Percentiles rank a stretch among this genome's conserved stretches.
phyloP scores from a whole-genome alignment of 2,113 vertebrate species.

The Myotis yumanensis region DNA sequence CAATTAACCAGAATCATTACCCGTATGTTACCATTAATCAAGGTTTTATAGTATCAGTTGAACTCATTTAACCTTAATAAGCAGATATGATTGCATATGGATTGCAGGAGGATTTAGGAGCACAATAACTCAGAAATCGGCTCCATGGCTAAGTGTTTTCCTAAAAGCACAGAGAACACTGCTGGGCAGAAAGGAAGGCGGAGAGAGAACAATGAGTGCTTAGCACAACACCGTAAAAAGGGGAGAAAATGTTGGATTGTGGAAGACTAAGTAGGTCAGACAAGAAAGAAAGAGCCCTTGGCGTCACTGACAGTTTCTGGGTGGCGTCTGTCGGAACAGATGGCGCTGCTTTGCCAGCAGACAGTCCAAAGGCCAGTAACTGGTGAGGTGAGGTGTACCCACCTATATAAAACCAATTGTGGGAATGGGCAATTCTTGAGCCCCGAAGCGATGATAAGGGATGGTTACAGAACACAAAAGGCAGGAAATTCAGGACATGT shows the following conservation, averaged over 20 bases:
- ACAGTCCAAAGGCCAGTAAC: slow-evolving; percentile 38
- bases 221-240: background rate
- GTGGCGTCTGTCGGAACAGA: slow-evolving; percentile 71
- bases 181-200: background rate
- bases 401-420: slow-evolving; percentile 15
- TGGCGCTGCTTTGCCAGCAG: slow-evolving; percentile 52
- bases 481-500: background rate
- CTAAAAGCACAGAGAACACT: background rate
- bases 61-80: slow-evolving; percentile 75
- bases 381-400: background rate
- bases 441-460: background rate
- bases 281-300: slow-evolving; percentile 53
- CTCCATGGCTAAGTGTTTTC: background rate
- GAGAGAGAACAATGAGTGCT: background rate
- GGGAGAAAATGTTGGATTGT: background rate
- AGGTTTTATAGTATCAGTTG: slow-evolving; percentile 69
- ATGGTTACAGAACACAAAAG: background rate
- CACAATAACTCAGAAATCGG: slow-evolving; percentile 47
- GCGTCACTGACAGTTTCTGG: slow-evolving; percentile 18
- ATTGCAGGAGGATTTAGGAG: slow-evolving; percentile 36
- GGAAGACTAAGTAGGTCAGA: slow-evolving; percentile 64
- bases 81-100: slow-evolving; percentile 62
- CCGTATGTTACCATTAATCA: slow-evolving; percentile 67
- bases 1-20: slow-evolving; percentile 71
- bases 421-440: background rate